These are phyloP conservation scores for Temnothorax ravouxi DNA, from an alignment of 2,888 invertebrate species.

Conservation along the genomic window DNA sequence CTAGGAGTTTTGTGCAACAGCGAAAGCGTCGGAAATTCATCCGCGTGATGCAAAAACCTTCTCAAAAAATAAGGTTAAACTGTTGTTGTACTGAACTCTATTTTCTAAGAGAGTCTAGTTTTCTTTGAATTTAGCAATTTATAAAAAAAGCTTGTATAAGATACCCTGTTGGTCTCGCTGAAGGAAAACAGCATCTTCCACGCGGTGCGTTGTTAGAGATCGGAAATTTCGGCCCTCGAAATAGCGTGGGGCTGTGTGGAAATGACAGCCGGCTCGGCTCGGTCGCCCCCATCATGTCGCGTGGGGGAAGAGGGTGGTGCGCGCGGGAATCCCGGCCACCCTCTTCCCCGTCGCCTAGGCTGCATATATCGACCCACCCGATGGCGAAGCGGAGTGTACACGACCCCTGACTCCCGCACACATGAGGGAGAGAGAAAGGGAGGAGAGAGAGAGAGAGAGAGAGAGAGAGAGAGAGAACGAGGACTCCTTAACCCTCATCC, in stretches of 20 bases:
- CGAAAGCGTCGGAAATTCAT: neutral
- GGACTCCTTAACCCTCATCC: conserved; percentile 52
- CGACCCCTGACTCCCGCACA: conserved; percentile 56
- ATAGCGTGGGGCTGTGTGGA: conserved; percentile 64
- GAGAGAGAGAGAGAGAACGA: conserved; percentile 21
- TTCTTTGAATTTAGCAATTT: neutral
- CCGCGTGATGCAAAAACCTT: neutral
- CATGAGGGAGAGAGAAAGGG: conserved; percentile 47
- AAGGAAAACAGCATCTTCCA: conserved; percentile 23
- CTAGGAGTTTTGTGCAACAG: neutral
- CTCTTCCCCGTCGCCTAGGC: conserved; percentile 50
- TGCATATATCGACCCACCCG: conserved; percentile 58
- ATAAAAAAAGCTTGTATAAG: neutral
- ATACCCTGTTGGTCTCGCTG: too few relatives aligned
- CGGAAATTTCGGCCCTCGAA: conserved; percentile 55
- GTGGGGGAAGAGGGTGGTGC: conserved; percentile 46
- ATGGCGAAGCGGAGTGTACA: conserved; percentile 48
- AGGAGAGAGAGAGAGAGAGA: conserved; percentile 28
- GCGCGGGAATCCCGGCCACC: conserved; percentile 54
- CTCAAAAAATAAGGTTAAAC: neutral
- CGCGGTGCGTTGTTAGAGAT: conserved; percentile 32
- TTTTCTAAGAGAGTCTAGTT: neutral
- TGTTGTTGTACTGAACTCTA: neutral
- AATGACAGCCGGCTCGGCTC: conserved; percentile 76
- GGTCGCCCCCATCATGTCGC: conserved; percentile 69